Evolutionary conservation across 2,113 vertebrate species (phyloP), one percentile per base, ranked within the genome.

Genomic region (Heterochromis multidens): DNA sequence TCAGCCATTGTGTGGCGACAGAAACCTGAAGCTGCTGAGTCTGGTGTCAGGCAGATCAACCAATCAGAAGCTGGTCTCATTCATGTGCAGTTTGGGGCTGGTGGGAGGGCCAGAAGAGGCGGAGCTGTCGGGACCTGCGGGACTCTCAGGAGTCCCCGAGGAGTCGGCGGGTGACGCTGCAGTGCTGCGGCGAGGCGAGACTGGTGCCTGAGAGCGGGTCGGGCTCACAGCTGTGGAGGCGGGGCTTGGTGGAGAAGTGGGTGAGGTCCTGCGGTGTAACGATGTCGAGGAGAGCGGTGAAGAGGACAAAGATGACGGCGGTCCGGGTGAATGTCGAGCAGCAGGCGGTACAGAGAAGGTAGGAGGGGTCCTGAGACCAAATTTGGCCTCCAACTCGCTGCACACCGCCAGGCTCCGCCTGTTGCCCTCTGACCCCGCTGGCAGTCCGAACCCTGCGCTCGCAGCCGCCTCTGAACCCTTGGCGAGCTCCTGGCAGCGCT

Each of bases 61-160:
- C 86, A 79, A 88, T 97, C 94, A 98, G 94, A 98, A 98, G 85
- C 97, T 97, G 60, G 97, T 98, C 87, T 97, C 97, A 1, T 97
- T 98, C 92, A 98, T 96, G 43, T 94, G 95, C 58, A 93, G 95
- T 81, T 96, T 97, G 49, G 96, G 93, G 87, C 94, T 95, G 87
- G 92, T 89, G 19, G 95, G 80, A 3, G 94, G 80, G 2, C 33
- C 90, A 3, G 92, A 31, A 23, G 49, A 21, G 10, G 93, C 62
- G 1, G 96, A n/a, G 88, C 76, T 25, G 6, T 93, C 81, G 5
- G 90, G 54, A 58, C 87, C 62, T 5, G 63, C 14, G 5, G 84
- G 1, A 67, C 82, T 60, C 54, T 94, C 67, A 1, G 91, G 60
- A 6, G 91, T 70, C 49, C 89, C 6, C 11, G 93, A 52, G 5